phyloP scores from a whole-genome alignment of 2,797 vertebrate genomes.

The Argentina silus region DNA sequence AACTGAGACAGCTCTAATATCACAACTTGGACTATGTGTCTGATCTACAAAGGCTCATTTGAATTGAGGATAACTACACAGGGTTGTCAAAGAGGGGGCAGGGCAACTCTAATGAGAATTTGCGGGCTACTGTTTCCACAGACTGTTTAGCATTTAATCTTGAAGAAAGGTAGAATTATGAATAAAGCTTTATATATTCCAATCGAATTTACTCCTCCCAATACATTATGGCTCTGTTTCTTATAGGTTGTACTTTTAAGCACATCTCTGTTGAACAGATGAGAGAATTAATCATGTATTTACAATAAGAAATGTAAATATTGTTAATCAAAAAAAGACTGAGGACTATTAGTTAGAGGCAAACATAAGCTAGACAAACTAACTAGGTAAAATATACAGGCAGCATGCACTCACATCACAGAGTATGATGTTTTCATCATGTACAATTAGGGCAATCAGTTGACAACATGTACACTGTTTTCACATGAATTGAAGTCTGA shows the following conservation, averaged over 20 bases:
- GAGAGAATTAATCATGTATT: slow-evolving; percentile 44
- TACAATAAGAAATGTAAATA: slow-evolving; percentile 46
- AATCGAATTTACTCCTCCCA: slow-evolving; percentile 40
- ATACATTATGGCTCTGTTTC: slow-evolving; percentile 28
- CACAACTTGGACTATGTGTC: slow-evolving; percentile 18
- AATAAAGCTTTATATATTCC: slow-evolving; percentile 44
- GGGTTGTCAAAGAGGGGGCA: slow-evolving; percentile 19
- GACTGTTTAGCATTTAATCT: slow-evolving; percentile 24
- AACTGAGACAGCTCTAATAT: slow-evolving; percentile 40
- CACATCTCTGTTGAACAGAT: slow-evolving; percentile 22
- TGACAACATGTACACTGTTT: slow-evolving; percentile 59
- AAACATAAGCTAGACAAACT: slow-evolving; percentile 69
- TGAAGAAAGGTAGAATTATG: slow-evolving; percentile 50
- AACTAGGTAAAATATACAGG: slow-evolving; percentile 69
- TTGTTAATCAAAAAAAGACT: slow-evolving; percentile 43
- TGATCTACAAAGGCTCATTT: slow-evolving; percentile 45
- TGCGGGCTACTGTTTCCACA: neutral
- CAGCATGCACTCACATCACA: slow-evolving; percentile 78
- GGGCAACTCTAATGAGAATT: neutral
- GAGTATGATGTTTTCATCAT: slow-evolving; percentile 69
- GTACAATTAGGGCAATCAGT: slow-evolving; percentile 69
- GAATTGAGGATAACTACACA: neutral
- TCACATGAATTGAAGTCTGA: slow-evolving; percentile 59
- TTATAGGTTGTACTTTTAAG: slow-evolving; percentile 11
- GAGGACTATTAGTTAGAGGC: slow-evolving; percentile 50